Evolutionary conservation across 1,140 invertebrate species (phyloP).

Genomic region (Tetranychus cinnabarinus): DNA sequence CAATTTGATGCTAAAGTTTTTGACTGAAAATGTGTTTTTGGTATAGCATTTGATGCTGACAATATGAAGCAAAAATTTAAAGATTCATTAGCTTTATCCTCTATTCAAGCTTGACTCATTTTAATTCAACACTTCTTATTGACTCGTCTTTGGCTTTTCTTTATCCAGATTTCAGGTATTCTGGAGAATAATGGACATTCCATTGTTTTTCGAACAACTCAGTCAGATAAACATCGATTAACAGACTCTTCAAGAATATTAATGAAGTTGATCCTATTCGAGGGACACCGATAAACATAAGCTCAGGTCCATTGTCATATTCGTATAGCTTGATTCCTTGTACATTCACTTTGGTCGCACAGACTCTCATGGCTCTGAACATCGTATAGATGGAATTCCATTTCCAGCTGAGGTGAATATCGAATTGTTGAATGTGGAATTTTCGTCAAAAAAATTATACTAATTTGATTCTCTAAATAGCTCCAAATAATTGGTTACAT

Average conservation of each 20-base stretch:
- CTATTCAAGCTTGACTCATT: too few species aligned
- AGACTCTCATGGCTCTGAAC: conserved; percentile 68
- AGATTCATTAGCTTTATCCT: too few species aligned
- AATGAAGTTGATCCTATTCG: conserved; percentile 14
- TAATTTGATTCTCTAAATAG: too few species aligned
- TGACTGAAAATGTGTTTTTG: too few species aligned
- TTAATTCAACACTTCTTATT: too few species aligned
- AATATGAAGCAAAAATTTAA: too few species aligned
- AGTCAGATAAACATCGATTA: neutral
- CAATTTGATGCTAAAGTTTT: too few species aligned
- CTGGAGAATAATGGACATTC: conserved; percentile 80
- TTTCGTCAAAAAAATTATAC: too few species aligned
- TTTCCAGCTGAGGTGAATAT: conserved; percentile 73
- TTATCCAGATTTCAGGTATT: conserved; percentile 45
- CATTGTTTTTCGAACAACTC: conserved; percentile 39
- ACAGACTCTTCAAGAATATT: conserved; percentile 39
- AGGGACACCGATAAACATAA: conserved; percentile 45
- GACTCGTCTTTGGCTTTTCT: neutral
- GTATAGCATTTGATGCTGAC: too few species aligned
- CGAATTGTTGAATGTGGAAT: neutral
- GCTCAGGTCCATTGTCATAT: conserved; percentile 77
- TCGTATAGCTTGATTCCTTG: conserved; percentile 84
- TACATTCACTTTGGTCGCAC: conserved; percentile 79
- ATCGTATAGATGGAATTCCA: conserved; percentile 67
- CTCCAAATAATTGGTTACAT: conserved; percentile 83